Evolutionary conservation across 1,140 invertebrate species (phyloP).

Genomic region (Ridgeia piscesae): DNA sequence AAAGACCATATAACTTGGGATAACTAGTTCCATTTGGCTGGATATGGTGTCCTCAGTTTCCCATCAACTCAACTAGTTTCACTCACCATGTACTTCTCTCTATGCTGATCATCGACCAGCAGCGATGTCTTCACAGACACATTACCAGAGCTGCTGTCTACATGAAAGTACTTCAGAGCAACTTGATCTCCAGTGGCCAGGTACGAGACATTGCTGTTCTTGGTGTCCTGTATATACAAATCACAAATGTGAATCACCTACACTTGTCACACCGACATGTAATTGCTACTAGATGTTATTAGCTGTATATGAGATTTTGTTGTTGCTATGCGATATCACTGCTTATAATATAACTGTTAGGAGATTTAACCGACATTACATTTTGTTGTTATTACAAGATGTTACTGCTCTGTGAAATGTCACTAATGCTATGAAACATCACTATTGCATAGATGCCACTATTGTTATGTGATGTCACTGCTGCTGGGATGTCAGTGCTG

Average conservation of each 20-base stretch:
- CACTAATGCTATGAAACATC: no score
- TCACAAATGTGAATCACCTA: not conserved
- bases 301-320: not conserved
- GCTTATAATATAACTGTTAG: not conserved
- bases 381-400: not conserved
- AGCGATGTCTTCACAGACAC: constrained; percentile 23
- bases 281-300: not conserved
- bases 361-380: not conserved
- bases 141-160: constrained; percentile 35
- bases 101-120: not conserved
- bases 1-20: not conserved
- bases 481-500: no score
- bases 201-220: constrained; percentile 19
- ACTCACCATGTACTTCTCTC: constrained; percentile 18
- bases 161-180: constrained; percentile 37
- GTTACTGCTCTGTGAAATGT: no score
- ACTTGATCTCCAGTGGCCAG: constrained; percentile 30
- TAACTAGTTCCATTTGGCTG: not conserved
- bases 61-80: not conserved
- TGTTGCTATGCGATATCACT: not conserved
- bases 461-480: not conserved
- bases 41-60: not conserved
- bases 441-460: no score
- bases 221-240: not conserved
- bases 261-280: not conserved